A percentile compares a stretch with the other conserved stretches of the same genome.
phyloP scores from a whole-genome alignment of 2,888 invertebrate species.

The Ochlodes sylvanus region DNA sequence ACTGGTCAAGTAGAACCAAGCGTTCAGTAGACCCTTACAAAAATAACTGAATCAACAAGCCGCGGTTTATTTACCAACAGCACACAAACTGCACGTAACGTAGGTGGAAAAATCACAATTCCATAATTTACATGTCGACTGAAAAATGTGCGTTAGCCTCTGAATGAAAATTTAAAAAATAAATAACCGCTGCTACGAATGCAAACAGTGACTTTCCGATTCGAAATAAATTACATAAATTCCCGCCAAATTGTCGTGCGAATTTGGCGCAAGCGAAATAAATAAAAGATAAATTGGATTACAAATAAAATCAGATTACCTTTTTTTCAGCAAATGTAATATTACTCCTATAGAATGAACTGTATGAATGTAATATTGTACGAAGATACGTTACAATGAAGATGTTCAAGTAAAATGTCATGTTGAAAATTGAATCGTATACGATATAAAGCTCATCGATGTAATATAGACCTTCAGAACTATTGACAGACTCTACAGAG shows the following conservation, averaged over 20 bases:
- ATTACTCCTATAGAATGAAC: not conserved
- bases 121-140: constrained; percentile 42
- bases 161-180: constrained; percentile 44
- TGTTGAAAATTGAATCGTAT: too few species aligned
- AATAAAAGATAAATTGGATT: constrained; percentile 43
- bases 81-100: constrained; percentile 21
- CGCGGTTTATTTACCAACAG: constrained; percentile 15
- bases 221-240: constrained; percentile 52
- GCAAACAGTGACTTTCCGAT: constrained; percentile 49
- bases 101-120: constrained; percentile 40
- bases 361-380: constrained; percentile 2
- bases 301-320: constrained; percentile 34
- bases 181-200: constrained; percentile 46
- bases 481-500: too few species aligned
- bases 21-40: too few species aligned
- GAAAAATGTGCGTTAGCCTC: constrained; percentile 43
- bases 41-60: not conserved
- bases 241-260: constrained; percentile 46
- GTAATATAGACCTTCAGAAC: too few species aligned
- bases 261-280: constrained; percentile 43
- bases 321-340: constrained; percentile 20
- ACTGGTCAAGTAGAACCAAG: too few species aligned
- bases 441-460: too few species aligned
- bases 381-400: not conserved
- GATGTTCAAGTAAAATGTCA: too few species aligned